Percentiles rank a stretch among this genome's conserved stretches.
Evolutionary conservation across 2,888 invertebrate species (phyloP).

Genomic region (Lithodes maja): DNA sequence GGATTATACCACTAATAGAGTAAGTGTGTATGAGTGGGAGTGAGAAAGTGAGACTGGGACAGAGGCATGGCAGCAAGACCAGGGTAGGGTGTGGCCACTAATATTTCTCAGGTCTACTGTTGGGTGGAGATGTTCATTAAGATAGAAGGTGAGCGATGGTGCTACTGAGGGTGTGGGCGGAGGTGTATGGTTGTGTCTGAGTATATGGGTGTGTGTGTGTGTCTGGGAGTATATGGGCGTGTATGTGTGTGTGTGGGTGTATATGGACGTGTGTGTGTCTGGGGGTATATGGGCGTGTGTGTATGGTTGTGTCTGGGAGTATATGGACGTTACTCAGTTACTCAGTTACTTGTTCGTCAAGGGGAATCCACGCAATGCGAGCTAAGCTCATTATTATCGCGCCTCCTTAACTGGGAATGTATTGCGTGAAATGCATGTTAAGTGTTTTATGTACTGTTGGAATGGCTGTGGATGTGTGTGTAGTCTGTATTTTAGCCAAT

Average conservation of each 20-base stretch:
- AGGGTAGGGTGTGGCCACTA: conserved; percentile 20
- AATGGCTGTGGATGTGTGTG: too few relatives aligned
- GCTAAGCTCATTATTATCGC: too few relatives aligned
- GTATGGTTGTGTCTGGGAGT: not conserved
- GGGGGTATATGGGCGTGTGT: not conserved
- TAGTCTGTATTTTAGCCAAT: too few relatives aligned
- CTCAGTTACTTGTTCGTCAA: too few relatives aligned
- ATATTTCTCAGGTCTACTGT: conserved; percentile 1
- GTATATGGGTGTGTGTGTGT: not conserved
- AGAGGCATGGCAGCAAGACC: not conserved
- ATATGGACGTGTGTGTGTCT: not conserved
- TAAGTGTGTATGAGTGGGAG: not conserved
- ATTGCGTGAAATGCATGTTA: too few relatives aligned
- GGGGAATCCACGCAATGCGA: too few relatives aligned
- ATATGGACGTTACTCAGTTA: too few relatives aligned
- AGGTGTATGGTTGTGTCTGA: not conserved
- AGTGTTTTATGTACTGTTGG: too few relatives aligned
- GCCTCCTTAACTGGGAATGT: too few relatives aligned
- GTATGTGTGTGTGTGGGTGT: not conserved
- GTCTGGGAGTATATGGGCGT: not conserved
- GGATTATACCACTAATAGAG: not conserved
- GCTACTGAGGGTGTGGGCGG: not conserved
- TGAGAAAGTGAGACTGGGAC: not conserved
- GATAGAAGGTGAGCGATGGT: conserved; percentile 31
- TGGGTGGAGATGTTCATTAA: conserved; percentile 42